phyloP scores from a whole-genome alignment of 1,140 invertebrate genomes.

The Notospermus geniculatus region DNA sequence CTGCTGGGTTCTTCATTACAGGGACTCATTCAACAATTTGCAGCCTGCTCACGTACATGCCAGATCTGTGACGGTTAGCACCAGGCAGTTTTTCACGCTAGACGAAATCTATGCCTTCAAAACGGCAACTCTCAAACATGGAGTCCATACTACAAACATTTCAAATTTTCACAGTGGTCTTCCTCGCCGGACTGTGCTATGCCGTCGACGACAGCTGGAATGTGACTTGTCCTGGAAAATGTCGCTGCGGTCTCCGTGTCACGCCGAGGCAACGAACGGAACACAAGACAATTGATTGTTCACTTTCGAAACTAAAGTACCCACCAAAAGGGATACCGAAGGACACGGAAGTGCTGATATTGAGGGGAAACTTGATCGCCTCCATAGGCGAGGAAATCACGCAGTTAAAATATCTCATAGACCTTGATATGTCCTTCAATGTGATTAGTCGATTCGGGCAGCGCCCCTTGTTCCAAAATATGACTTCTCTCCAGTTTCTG shows the following conservation, averaged over 20 bases:
- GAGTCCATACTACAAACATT: too few species aligned
- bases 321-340: slow-evolving; percentile 31
- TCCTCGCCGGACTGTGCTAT: too few species aligned
- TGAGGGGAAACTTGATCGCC: slow-evolving; percentile 35
- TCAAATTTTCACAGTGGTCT: too few species aligned
- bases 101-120: too few species aligned
- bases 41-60: too few species aligned
- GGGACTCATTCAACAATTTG: too few species aligned
- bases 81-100: too few species aligned
- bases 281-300: slow-evolving; percentile 39
- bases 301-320: slow-evolving; percentile 17
- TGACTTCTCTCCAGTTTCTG: slow-evolving; percentile 30
- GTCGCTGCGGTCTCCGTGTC: slow-evolving; percentile 21
- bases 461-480: slow-evolving; percentile 32
- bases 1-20: too few species aligned
- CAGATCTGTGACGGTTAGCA: too few species aligned
- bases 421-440: slow-evolving; percentile 42
- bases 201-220: slow-evolving; percentile 6
- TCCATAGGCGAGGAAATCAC: slow-evolving; percentile 30
- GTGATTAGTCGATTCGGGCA: slow-evolving; percentile 30
- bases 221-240: slow-evolving; percentile 21
- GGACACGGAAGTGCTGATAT: slow-evolving; percentile 34
- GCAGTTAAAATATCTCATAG: slow-evolving; percentile 20
- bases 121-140: too few species aligned
- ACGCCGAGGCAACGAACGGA: slow-evolving; percentile 6